A percentile compares a stretch with the other conserved stretches of the same genome.
Evolutionary conservation across 1,140 invertebrate genomes (phyloP).

Genomic region (Hypsibius dujardini): DNA sequence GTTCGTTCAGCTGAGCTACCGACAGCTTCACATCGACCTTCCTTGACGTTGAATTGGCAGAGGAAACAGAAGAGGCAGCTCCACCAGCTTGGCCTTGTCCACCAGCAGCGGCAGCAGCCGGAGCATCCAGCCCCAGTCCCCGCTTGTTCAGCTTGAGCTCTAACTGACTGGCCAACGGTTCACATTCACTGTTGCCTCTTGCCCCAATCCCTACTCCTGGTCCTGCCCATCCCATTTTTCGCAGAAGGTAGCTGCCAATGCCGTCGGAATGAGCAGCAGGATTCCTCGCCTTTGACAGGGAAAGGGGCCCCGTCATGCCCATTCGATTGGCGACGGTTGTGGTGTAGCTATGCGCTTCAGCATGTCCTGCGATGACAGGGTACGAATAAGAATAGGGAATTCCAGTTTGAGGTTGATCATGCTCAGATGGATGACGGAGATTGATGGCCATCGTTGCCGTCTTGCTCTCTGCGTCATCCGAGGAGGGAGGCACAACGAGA

Average conservation of each 20-base stretch:
- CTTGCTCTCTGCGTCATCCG: not conserved
- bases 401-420: not conserved
- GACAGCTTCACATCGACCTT: not conserved
- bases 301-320: not conserved
- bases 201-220: not conserved
- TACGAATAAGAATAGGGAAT: too few relatives aligned
- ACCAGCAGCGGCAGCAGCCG: not conserved
- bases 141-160: not conserved
- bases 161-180: not conserved
- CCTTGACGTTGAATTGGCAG: not conserved
- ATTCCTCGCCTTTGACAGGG: not conserved
- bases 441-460: not conserved
- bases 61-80: not conserved
- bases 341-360: not conserved
- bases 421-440: not conserved
- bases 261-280: not conserved
- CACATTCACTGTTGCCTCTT: not conserved
- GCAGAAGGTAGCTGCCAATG: not conserved
- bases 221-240: constrained; percentile 10
- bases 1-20: constrained; percentile 1
- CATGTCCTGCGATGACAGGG: not conserved
- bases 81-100: not conserved
- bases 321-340: not conserved
- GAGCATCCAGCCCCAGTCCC: not conserved
- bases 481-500: not conserved